Evolutionary conservation across 2,888 invertebrate species (phyloP).

Genomic region (Heliconius aoede): DNA sequence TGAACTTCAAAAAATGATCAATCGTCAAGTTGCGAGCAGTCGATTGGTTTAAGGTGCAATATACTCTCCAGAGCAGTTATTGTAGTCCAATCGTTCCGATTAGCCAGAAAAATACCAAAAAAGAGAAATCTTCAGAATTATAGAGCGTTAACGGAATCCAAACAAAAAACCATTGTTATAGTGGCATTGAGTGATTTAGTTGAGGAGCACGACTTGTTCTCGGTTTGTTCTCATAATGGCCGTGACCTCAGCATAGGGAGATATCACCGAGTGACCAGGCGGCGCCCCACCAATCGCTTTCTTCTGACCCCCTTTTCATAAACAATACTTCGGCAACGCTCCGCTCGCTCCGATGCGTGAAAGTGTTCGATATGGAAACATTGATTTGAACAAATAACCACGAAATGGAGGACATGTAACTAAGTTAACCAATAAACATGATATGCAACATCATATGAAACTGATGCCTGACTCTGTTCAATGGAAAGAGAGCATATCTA

Average conservation of each 20-base stretch:
- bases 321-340: slow-evolving; percentile 78
- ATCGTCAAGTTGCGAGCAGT: too few species aligned
- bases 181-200: slow-evolving; percentile 57
- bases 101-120: slow-evolving; percentile 55
- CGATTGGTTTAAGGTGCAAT: too few species aligned
- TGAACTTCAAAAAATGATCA: slow-evolving; percentile 4
- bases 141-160: slow-evolving; percentile 59
- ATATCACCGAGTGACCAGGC: slow-evolving; percentile 74
- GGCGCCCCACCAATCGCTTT: slow-evolving; percentile 74
- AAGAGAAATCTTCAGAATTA: slow-evolving; percentile 74
- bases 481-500: neutral
- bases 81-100: slow-evolving; percentile 58
- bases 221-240: slow-evolving; percentile 61
- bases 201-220: slow-evolving; percentile 44
- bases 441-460: slow-evolving; percentile 11
- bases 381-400: slow-evolving; percentile 50
- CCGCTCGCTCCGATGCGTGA: slow-evolving; percentile 70
- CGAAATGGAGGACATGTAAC: slow-evolving; percentile 54
- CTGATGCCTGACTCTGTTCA: neutral
- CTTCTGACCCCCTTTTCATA: slow-evolving; percentile 83
- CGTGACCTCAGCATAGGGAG: slow-evolving; percentile 79
- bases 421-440: slow-evolving; percentile 24
- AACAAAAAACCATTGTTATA: slow-evolving; percentile 67
- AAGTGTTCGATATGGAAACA: slow-evolving; percentile 71
- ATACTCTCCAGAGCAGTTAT: slow-evolving; percentile 43